Evolutionary conservation across 2,888 invertebrate genomes (phyloP), one percentile per base, ranked within the genome.

Genomic region (Trisateles emortualis): DNA sequence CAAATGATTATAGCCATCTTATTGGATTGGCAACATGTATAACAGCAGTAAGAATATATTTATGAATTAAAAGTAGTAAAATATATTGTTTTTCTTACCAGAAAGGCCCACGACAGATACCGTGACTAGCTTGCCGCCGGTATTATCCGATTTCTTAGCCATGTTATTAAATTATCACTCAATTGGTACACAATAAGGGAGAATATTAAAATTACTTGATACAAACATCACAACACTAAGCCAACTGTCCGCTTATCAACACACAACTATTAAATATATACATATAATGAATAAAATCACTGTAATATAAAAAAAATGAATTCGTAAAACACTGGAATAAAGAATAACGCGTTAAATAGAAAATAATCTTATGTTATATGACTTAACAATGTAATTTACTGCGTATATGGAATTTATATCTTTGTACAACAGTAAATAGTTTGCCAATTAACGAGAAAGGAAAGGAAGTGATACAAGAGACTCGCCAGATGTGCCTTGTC

Each of bases 41-140:
- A 35, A 1, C 35, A 35, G 13, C 32, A 32, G 13, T 32, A 5
- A 13, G 11, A 4, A 16, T 16, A 35, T 9, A 16, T 5, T 22
- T 9, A 38, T 9, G 9, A 19, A n/a, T 16, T 10, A 24, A 10
- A 45, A 11, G 11, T 45, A 26, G 10, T 35, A n/a, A 44, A 32
- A 42, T 47, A 11, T 9, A 16, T 3, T 8, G n/a, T n/a, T 36
- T 19, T 44, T 70, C 91, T 90, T 72, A 93, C 95, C 95, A 83
- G 95, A 98, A 68, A 99, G 94, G 59, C 99, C 99, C 69, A 99
- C 98, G 72, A 99, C 97, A 72, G 98, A 96, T 62, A 99, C 95
- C 77, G 97, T 97, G 74, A 97, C 94, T 83, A 94, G 93, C 83
- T 96, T 95, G 54, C 95, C 94, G 71, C 95, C 95, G 58, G 80